Conservation (phyloP, 2,113 vertebrate genomes). For the Oriolus oriolus region DNA sequence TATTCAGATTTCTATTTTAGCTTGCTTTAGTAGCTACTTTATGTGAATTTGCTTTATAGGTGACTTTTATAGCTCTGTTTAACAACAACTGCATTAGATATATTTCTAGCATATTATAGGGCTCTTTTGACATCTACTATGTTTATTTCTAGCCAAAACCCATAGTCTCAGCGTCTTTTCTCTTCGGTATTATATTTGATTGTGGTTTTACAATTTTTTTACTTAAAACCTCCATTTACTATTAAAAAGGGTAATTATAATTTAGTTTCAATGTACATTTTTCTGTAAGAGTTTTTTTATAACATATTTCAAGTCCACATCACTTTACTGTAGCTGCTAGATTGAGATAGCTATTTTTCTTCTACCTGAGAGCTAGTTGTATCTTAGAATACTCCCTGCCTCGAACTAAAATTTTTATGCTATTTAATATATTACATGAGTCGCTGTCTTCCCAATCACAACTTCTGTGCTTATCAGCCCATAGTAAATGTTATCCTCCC, state of each 20-base stretch:
- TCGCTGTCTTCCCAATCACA: background rate
- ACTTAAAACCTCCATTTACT: background rate
- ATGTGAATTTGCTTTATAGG: background rate
- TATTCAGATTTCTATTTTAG: background rate
- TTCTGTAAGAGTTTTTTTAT: background rate
- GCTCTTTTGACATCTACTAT: background rate
- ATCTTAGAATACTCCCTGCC: background rate
- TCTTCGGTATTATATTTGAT: background rate
- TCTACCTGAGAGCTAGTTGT: background rate
- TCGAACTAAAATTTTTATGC: background rate
- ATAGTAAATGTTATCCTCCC: background rate
- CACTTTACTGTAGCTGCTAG: background rate
- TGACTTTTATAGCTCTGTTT: background rate
- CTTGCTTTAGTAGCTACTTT: background rate
- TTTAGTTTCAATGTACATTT: background rate
- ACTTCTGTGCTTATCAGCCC: background rate
- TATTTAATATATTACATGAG: background rate
- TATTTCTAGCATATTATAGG: background rate
- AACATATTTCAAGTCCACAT: background rate
- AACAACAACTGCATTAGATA: background rate
- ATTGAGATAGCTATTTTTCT: background rate
- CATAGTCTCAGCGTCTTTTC: background rate
- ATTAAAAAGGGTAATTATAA: background rate
- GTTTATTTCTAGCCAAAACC: background rate
- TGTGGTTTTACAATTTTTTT: background rate